These are phyloP conservation scores for Coregonus clupeaformis DNA, from an alignment of 2,113 vertebrate genomes.

Conservation along the genomic window DNA sequence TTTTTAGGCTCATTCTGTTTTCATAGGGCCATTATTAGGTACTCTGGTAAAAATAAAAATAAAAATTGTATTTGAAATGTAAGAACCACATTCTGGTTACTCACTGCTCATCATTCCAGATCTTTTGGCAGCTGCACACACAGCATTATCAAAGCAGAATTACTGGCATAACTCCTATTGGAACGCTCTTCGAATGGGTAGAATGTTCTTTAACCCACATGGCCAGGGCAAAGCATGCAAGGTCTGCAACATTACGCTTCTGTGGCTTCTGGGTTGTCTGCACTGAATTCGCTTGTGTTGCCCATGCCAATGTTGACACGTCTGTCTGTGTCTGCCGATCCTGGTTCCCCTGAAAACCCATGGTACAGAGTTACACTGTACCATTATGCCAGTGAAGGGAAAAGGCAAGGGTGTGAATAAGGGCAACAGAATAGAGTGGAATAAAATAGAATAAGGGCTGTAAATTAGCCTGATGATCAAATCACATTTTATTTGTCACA, in stretches of 20 bases:
- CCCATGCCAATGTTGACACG: constrained; percentile 63
- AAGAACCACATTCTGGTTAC: constrained; percentile 29
- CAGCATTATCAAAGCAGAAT: constrained; percentile 50
- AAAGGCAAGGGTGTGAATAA: not conserved
- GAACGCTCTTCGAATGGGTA: constrained; percentile 60
- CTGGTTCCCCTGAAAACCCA: not conserved
- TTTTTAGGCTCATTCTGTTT: too few species aligned
- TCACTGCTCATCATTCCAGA: constrained; percentile 30
- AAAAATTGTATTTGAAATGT: not conserved
- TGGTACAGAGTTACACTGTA: not conserved
- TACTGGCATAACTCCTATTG: constrained; percentile 53
- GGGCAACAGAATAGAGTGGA: not conserved
- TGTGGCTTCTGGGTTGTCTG: constrained; percentile 36
- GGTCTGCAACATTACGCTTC: constrained; percentile 45
- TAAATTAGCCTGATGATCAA: too few species aligned
- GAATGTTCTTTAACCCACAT: constrained; percentile 27
- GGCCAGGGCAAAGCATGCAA: constrained; percentile 30
- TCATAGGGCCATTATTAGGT: too few species aligned
- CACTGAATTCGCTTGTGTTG: constrained; percentile 48
- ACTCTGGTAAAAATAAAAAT: too few species aligned
- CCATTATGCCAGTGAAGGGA: not conserved
- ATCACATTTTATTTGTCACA: too few species aligned
- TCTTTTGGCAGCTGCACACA: constrained; percentile 48
- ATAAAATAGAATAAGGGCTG: too few species aligned
- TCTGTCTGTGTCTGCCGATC: not conserved